Percentiles rank a stretch among this genome's conserved stretches.
Evolutionary conservation across 1,140 invertebrate genomes (phyloP).

Genomic region (Musca domestica): DNA sequence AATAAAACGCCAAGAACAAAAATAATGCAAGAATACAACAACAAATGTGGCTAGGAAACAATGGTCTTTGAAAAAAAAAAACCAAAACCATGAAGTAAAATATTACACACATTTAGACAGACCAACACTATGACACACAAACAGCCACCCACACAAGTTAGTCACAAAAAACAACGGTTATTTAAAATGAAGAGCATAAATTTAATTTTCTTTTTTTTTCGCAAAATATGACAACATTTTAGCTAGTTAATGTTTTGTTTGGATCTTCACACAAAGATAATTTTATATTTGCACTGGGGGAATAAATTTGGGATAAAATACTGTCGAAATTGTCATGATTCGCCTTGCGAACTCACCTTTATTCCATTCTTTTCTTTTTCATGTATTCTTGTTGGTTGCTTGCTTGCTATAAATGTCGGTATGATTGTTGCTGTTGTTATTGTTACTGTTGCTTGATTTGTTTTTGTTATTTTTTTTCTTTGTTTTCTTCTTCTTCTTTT

Average conservation of each 20-base stretch:
- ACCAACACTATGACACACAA: no score
- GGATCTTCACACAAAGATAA: no score
- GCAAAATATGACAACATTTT: no score
- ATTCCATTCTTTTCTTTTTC: slow-evolving; percentile 13
- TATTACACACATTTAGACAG: no score
- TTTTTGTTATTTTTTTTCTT: slow-evolving; percentile 4
- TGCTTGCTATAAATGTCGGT: slow-evolving; percentile 2
- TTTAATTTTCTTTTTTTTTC: no score
- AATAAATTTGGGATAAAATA: no score
- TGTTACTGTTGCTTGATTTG: background rate
- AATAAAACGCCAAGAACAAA: background rate
- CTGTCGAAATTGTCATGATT: background rate
- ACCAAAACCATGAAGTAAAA: no score
- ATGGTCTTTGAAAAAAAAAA: background rate
- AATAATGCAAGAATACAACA: background rate
- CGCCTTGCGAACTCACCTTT: slow-evolving; percentile 13
- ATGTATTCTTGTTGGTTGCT: background rate
- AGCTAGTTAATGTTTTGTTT: no score
- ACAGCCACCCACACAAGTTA: no score
- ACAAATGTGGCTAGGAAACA: background rate
- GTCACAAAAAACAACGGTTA: no score
- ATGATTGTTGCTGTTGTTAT: slow-evolving; percentile 4
- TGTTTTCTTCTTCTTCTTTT: background rate
- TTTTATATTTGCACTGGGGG: no score
- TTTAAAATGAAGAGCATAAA: no score